Evolutionary conservation across 2,888 invertebrate genomes (phyloP).

Genomic region (Drosophila trichaetosa): DNA sequence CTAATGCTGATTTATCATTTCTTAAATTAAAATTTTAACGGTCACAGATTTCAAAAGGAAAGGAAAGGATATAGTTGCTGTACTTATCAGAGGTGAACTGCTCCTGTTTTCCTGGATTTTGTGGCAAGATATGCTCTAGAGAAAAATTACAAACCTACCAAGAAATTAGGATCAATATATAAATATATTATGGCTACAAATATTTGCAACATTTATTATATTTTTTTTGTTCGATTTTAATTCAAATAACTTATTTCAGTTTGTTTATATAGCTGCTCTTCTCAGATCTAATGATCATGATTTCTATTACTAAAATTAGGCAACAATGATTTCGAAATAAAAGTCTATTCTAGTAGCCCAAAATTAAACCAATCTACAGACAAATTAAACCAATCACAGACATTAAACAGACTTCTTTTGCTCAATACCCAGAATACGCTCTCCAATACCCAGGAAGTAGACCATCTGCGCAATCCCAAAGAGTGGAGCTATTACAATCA

Average conservation of each 20-base stretch:
- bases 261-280: neutral
- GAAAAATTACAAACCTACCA: neutral
- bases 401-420: constrained; percentile 39
- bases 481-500: constrained; percentile 98
- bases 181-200: neutral
- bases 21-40: neutral
- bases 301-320: neutral
- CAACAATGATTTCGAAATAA: neutral
- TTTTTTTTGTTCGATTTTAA: neutral
- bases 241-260: neutral
- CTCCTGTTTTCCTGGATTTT: too few species aligned
- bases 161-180: neutral
- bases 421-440: constrained; percentile 86
- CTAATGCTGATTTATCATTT: neutral
- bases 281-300: neutral
- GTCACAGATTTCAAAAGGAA: neutral
- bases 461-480: constrained; percentile 99
- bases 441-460: constrained; percentile 97
- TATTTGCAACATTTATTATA: neutral
- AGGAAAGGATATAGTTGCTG: neutral
- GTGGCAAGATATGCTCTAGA: neutral
- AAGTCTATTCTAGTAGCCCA: too few species aligned
- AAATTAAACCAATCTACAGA: too few species aligned
- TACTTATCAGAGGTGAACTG: neutral
- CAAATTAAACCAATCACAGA: too few species aligned